Conservation (phyloP, 2,113 vertebrate genomes). For the Rhinichthys klamathensis region DNA sequence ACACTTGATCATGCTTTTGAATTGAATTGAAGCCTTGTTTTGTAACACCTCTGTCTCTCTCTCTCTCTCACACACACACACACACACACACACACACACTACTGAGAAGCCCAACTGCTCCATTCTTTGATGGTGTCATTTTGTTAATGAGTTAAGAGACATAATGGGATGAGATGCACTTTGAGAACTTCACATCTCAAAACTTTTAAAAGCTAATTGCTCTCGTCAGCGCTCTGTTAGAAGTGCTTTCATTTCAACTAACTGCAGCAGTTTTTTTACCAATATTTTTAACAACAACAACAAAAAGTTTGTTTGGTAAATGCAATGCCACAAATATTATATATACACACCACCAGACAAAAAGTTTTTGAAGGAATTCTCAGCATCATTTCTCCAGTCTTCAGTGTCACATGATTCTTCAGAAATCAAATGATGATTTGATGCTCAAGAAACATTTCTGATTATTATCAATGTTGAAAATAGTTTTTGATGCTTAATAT, state of each 20-base stretch:
- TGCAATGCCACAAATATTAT: neutral
- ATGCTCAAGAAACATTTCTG: neutral
- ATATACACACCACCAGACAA: neutral
- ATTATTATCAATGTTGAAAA: neutral
- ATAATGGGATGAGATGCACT: conserved; percentile 4
- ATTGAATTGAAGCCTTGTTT: conserved; percentile 17
- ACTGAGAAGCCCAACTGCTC: conserved; percentile 5
- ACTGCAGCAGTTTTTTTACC: neutral
- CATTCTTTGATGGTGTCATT: conserved; percentile 1
- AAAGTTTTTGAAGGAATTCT: neutral
- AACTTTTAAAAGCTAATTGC: neutral
- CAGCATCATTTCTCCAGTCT: neutral
- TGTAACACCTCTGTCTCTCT: neutral
- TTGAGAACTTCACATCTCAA: conserved; percentile 1
- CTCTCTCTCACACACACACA: neutral
- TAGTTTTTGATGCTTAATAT: no score
- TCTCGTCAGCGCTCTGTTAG: neutral
- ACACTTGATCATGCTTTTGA: neutral
- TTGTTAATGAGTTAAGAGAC: conserved; percentile 14
- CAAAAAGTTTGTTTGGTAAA: neutral
- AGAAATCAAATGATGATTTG: neutral
- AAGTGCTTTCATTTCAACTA: neutral
- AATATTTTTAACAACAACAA: neutral
- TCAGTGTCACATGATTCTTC: neutral
- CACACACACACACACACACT: neutral